These are phyloP conservation scores for Trinectes maculatus DNA, from an alignment of 2,113 vertebrate species.

Conservation along the genomic window DNA sequence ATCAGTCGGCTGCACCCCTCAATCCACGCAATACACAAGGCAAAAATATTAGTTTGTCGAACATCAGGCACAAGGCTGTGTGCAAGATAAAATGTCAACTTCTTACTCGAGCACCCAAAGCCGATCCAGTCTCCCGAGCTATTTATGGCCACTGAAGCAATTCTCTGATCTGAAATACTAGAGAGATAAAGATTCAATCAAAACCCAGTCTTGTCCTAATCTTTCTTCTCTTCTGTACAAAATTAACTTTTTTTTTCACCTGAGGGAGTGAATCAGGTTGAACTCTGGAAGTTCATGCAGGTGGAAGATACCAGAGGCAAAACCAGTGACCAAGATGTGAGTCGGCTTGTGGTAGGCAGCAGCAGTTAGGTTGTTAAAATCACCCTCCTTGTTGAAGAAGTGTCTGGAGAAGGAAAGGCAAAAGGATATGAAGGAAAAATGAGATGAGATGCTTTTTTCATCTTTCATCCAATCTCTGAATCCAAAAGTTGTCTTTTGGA, in stretches of 20 bases:
- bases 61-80: too few relatives aligned
- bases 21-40: too few relatives aligned
- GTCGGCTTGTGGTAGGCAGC: constrained; percentile 89
- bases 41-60: too few relatives aligned
- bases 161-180: constrained; percentile 94
- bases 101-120: constrained; percentile 92
- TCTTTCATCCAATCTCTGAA: background rate
- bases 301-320: constrained; percentile 93
- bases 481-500: background rate
- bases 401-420: constrained; percentile 74
- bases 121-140: constrained; percentile 94
- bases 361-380: constrained; percentile 91
- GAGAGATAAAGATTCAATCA: background rate
- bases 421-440: background rate
- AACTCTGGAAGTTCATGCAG: constrained; percentile 96
- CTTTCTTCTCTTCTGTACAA: background rate
- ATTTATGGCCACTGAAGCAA: constrained; percentile 89
- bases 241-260: constrained; percentile 76
- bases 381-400: constrained; percentile 95
- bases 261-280: constrained; percentile 94
- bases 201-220: too few relatives aligned
- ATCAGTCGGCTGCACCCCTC: background rate
- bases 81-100: background rate
- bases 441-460: background rate
- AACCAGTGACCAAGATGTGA: constrained; percentile 92